Evolutionary conservation across 2,113 vertebrate species (phyloP).

Genomic region (Lophura nycthemera): DNA sequence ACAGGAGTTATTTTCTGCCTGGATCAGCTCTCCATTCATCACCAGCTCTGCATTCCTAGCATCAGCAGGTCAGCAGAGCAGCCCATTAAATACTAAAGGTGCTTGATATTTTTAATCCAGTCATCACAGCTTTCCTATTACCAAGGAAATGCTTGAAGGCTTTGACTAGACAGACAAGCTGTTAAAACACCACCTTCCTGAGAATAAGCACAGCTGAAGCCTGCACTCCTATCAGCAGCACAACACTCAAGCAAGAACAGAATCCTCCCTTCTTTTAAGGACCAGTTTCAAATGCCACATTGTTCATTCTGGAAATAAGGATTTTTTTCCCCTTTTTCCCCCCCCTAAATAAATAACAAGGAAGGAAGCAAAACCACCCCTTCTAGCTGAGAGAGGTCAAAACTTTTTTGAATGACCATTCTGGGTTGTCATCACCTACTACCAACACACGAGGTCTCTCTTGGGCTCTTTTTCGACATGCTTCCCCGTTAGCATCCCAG

Average conservation of each 20-base stretch:
- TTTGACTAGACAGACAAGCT: not conserved
- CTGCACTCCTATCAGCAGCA: not conserved
- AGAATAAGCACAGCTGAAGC: not conserved
- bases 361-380: not conserved
- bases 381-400: not conserved
- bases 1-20: not conserved
- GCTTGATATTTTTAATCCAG: not conserved
- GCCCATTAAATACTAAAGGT: not conserved
- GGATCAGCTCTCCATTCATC: slow-evolving; percentile 1
- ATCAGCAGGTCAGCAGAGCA: not conserved
- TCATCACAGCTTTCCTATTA: not conserved
- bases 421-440: slow-evolving; percentile 45
- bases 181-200: not conserved
- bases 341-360: not conserved
- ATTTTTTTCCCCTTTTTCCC: too few relatives aligned
- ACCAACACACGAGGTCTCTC: slow-evolving; percentile 68
- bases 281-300: not conserved
- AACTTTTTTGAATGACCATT: not conserved
- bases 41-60: not conserved
- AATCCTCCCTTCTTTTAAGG: not conserved
- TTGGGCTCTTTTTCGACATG: slow-evolving; percentile 36
- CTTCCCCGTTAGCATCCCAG: not conserved
- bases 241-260: not conserved
- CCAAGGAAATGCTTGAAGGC: not conserved
- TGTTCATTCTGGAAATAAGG: rapidly evolving